Base-by-base conservation (phyloP, 2,113 vertebrate species). In the Rhynchopsitta pachyrhyncha region DNA sequence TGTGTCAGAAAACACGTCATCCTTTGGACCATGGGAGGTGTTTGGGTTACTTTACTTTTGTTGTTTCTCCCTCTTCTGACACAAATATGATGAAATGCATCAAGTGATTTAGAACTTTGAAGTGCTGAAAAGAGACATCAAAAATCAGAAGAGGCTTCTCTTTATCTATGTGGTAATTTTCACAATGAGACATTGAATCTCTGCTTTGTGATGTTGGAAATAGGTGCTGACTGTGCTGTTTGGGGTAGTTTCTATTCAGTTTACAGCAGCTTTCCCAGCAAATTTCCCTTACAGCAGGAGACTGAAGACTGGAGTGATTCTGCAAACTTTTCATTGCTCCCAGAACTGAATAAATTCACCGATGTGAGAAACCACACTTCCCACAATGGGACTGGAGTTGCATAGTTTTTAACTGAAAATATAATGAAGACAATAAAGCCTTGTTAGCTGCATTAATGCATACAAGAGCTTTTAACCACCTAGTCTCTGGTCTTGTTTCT, bases 281-380 rank as follows among this genome's bases (percentile, higher is more conserved):
- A 55, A 63, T 50, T 62, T 91, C 71, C 55, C 44, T 93, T 86
- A 57, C 71, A 88, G 60, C 66, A 98, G 98, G 97, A 99, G 46
- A 97, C 98, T 33, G 96, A 96, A 50, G 98, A 98, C 93, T 98
- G 98, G 79, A 94, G 86, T 11, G 98, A 99, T 95, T 99, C 98
- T 78, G 93, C 82, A 74, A 88, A 92, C 7, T 98, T 99, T 95
- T 98, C 98, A 82, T 98, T 98, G 12, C 96, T 98, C 28, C 73
- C 98, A 10, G 94, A 88, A 67, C 98, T 98, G 89, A 98, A 98
- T 82, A 97, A 92, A n/a, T 97, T 98, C 77, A 99, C 98, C 95
- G 98, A 98, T 4, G 98, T 99, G 86, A 99, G 99, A 85, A 99
- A 99, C 95, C 92, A 70, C 82, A 98, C 97, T 9, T 99, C 99